These are phyloP conservation scores for Cosmopolites sordidus DNA, from an alignment of 2,888 invertebrate genomes.

Conservation along the genomic window DNA sequence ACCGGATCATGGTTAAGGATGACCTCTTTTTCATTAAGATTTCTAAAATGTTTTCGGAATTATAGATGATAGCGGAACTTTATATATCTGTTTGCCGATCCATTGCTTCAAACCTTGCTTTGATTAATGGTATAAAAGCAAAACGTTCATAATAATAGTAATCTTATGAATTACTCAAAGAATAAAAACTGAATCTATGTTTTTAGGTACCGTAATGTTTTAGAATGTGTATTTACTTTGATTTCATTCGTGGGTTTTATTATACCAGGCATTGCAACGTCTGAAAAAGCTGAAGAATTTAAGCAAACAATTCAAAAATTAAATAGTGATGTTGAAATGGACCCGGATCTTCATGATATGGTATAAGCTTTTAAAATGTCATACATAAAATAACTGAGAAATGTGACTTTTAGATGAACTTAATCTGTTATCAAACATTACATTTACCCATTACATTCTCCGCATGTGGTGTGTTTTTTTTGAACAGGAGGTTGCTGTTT, in stretches of 20 bases:
- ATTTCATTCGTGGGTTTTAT: neutral
- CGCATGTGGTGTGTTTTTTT: neutral
- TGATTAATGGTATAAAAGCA: too few species aligned
- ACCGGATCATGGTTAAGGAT: too few species aligned
- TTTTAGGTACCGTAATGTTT: neutral
- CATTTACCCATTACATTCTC: neutral
- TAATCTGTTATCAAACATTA: neutral
- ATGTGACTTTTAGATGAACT: neutral
- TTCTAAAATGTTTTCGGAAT: too few species aligned
- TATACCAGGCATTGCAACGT: neutral
- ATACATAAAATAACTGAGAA: neutral
- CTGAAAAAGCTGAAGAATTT: neutral
- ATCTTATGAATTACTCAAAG: too few species aligned
- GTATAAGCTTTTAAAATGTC: neutral
- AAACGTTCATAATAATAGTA: too few species aligned
- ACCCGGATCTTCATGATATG: neutral
- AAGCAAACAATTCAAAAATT: neutral
- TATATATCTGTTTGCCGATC: too few species aligned
- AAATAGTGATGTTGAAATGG: neutral
- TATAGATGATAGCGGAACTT: too few species aligned
- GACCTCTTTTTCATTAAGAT: too few species aligned
- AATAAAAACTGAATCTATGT: too few species aligned
- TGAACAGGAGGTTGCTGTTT: neutral
- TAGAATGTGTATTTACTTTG: neutral
- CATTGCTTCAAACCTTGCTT: too few species aligned